Percentiles rank a stretch among this genome's conserved stretches.
These are phyloP conservation scores for Aromia moschata DNA, from an alignment of 2,888 invertebrate species.

Conservation along the genomic window DNA sequence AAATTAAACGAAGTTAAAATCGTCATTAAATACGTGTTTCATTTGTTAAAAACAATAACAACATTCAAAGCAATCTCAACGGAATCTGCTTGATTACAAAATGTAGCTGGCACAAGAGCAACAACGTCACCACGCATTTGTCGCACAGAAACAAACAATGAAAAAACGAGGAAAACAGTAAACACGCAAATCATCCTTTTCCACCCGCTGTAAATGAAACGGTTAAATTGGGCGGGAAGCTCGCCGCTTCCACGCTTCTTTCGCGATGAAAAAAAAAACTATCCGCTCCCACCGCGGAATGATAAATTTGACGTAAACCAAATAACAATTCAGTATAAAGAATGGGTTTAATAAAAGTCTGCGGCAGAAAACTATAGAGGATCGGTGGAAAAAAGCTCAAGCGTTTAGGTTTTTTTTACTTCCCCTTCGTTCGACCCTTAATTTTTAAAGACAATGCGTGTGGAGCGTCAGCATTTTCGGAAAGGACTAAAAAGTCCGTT, in stretches of 20 bases:
- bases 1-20: too few relatives aligned
- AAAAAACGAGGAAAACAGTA: neutral
- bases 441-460: too few relatives aligned
- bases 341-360: neutral
- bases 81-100: too few relatives aligned
- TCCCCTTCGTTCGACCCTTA: too few relatives aligned
- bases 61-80: too few relatives aligned
- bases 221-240: neutral
- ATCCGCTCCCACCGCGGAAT: neutral
- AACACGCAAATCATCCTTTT: neutral
- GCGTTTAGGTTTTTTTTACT: neutral
- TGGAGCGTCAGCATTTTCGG: too few relatives aligned
- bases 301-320: neutral
- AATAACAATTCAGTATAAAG: neutral
- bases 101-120: neutral
- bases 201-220: neutral
- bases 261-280: neutral
- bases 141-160: neutral
- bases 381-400: neutral
- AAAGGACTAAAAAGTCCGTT: too few relatives aligned
- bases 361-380: neutral
- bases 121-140: neutral
- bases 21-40: too few relatives aligned
- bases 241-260: neutral
- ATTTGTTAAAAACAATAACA: too few relatives aligned